Base-by-base conservation (phyloP, 2,888 invertebrate genomes). In the Agapostemon virescens region DNA sequence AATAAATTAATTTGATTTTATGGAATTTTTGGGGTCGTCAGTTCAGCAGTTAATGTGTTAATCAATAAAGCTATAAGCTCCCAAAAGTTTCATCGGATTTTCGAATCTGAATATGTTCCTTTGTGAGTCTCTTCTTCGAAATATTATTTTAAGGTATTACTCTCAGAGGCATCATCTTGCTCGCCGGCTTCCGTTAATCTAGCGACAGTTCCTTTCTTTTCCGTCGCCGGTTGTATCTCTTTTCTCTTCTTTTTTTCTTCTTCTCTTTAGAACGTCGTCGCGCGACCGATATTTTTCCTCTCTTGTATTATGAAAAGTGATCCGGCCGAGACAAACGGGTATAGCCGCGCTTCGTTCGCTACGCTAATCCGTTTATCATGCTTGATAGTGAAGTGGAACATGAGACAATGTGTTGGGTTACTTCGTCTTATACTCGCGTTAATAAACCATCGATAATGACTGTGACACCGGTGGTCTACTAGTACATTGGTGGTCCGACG, bases 301-400 rank as follows among this genome's bases (percentile, higher is more conserved):
- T 69, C 55, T 36, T 20, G 64, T 61, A 66, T 77, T 74, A 74
- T 81, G 77, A 77, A 81, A 83, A 74, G 66, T 40, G 80, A 80
- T 74, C 69, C 52, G 70, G 45, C 69, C 26, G 40, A 63, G 75
- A 75, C 70, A 42, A 81, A 82, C 67, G 67, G 20, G 30, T 42
- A 63, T 68, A 72, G 23, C 30, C 67, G 30, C 15, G 36, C 15
- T n/a, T 40, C 36, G 66, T 7, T 49, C 52, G 55, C 58, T 52
- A 80, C 71, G 67, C 63, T 69, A 69, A 71, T 69, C 77, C 69
- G 74, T 86, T 86, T 86, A 86, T 86, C 82, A 86, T 74, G 77
- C 75, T 33, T 71, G 82, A 86, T 86, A 83, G 69, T 55, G 84
- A 82, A 81, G 77, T 45, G 74, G 76, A 74, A 85, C 77, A 79